These are phyloP conservation scores for Xylocampa areola DNA, from an alignment of 2,888 invertebrate genomes.

Conservation along the genomic window DNA sequence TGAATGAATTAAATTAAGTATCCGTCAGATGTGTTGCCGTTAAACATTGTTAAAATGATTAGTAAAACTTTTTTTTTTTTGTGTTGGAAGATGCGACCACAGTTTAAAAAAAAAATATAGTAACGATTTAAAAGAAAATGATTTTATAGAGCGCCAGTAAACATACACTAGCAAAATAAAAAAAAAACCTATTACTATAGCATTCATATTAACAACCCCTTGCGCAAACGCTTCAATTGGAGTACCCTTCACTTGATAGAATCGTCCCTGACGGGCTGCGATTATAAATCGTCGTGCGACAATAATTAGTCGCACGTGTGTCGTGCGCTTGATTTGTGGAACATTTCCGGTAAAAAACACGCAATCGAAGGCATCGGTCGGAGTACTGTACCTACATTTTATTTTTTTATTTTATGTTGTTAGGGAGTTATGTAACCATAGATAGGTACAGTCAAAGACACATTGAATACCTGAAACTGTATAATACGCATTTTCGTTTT, in stretches of 20 bases:
- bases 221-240: slow-evolving; percentile 13
- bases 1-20: too few relatives aligned
- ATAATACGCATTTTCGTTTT: too few relatives aligned
- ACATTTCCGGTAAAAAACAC: slow-evolving; percentile 76
- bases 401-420: neutral
- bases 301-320: slow-evolving; percentile 79
- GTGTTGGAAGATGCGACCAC: too few relatives aligned
- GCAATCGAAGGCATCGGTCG: slow-evolving; percentile 63
- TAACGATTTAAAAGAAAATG: too few relatives aligned
- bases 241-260: slow-evolving; percentile 36
- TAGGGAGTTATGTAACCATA: neutral
- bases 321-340: slow-evolving; percentile 73
- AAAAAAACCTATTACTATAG: slow-evolving; percentile 20
- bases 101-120: too few relatives aligned
- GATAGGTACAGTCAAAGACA: too few relatives aligned
- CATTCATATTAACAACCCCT: slow-evolving; percentile 10
- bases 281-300: slow-evolving; percentile 48
- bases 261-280: slow-evolving; percentile 23
- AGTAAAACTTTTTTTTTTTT: too few relatives aligned
- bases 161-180: neutral
- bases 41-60: too few relatives aligned
- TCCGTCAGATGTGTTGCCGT: too few relatives aligned
- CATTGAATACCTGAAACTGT: too few relatives aligned
- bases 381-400: slow-evolving; percentile 2
- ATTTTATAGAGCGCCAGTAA: neutral